A percentile compares a stretch with the other conserved stretches of the same genome.
Conservation (phyloP, 2,888 invertebrate genomes). For the Parascotia fuliginaria region DNA sequence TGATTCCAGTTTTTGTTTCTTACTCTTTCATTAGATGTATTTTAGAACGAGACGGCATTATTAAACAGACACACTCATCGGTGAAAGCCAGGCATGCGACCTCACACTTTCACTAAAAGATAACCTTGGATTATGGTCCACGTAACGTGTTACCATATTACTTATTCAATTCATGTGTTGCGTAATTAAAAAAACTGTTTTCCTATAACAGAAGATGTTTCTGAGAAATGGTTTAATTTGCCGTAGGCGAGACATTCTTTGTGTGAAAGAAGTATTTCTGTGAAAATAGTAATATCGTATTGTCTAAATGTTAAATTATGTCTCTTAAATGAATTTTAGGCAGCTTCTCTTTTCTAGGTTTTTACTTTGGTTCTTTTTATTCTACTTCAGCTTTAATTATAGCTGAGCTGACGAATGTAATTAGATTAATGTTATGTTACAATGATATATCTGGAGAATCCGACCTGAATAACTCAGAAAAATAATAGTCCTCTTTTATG, state of each 20-base stretch:
- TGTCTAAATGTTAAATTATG: no score
- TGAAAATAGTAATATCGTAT: no score
- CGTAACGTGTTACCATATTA: constrained; percentile 64
- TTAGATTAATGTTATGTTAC: no score
- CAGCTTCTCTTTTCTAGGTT: no score
- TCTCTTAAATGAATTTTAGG: no score
- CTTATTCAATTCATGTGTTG: constrained; percentile 39
- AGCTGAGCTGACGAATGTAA: no score
- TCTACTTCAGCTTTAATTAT: no score
- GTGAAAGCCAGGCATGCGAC: constrained; percentile 66
- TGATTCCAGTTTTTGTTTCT: constrained; percentile 32
- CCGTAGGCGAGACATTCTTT: constrained; percentile 2
- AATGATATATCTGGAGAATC: no score
- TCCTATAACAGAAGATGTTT: constrained; percentile 10
- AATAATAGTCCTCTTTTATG: no score
- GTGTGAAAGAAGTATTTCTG: no score
- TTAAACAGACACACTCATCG: constrained; percentile 46
- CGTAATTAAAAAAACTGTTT: constrained; percentile 31
- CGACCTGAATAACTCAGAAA: no score
- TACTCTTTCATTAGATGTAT: constrained; percentile 21
- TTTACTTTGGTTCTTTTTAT: no score
- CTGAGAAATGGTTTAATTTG: constrained; percentile 9
- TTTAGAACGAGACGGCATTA: constrained; percentile 42
- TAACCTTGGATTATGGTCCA: constrained; percentile 72
- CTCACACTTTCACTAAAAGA: constrained; percentile 67